These are phyloP conservation scores for Phrynosoma platyrhinos DNA, from an alignment of 2,113 vertebrate genomes.

Conservation along the genomic window DNA sequence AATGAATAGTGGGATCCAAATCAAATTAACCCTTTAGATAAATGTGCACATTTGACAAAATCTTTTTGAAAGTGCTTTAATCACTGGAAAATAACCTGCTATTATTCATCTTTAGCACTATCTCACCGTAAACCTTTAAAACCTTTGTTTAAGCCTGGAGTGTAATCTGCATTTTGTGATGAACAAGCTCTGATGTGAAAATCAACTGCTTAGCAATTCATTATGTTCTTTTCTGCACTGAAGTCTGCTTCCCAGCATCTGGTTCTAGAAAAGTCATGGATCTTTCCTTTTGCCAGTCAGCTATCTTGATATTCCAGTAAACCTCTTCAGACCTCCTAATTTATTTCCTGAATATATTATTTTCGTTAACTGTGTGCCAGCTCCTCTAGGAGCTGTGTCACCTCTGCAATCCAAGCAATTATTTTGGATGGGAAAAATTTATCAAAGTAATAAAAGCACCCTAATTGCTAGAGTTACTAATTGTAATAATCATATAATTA, in stretches of 20 bases:
- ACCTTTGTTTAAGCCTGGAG: conserved; percentile 46
- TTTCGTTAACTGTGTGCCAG: conserved; percentile 25
- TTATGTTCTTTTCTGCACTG: conserved; percentile 55
- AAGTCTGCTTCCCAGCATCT: conserved; percentile 48
- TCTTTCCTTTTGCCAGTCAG: conserved; percentile 61
- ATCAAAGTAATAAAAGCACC: conserved; percentile 9
- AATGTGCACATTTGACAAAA: conserved; percentile 20
- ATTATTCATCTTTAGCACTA: conserved; percentile 55
- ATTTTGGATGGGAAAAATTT: conserved; percentile 18
- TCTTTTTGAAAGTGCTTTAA: conserved; percentile 26
- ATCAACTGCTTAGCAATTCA: conserved; percentile 49
- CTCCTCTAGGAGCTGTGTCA: conserved; percentile 16
- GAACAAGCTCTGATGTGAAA: conserved; percentile 20
- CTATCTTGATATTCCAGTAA: conserved; percentile 51
- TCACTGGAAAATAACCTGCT: conserved; percentile 47
- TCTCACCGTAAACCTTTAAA: conserved; percentile 55
- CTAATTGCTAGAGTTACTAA: too few species aligned
- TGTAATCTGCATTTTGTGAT: conserved; percentile 47
- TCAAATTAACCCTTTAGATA: background rate
- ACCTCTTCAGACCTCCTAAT: conserved; percentile 40
- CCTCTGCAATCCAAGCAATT: conserved; percentile 39
- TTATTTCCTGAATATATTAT: conserved; percentile 46
- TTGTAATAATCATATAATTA: background rate
- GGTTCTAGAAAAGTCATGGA: conserved; percentile 47
- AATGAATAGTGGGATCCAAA: conserved; percentile 5